A percentile compares a stretch with the other conserved stretches of the same genome.
Conservation (phyloP, 2,113 vertebrate genomes). For the Ptilonorhynchus violaceus region DNA sequence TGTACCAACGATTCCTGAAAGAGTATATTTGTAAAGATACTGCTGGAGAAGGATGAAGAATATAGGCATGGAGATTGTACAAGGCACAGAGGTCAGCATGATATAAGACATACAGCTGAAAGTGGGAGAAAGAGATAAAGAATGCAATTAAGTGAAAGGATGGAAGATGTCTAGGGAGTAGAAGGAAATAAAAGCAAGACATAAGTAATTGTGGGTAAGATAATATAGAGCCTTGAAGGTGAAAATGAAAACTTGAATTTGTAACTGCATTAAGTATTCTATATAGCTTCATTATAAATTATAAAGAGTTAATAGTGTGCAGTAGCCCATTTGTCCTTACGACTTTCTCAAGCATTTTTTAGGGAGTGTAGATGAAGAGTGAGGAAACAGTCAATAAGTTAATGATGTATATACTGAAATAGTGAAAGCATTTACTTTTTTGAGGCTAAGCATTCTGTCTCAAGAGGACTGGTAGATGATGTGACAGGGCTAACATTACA, state of each 20-base stretch:
- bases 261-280: not conserved
- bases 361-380: conserved; percentile 5
- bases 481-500: conserved; percentile 5
- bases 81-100: conserved; percentile 12
- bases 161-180: conserved; percentile 37
- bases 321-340: not conserved
- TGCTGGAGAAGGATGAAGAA: not conserved
- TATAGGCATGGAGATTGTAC: not conserved
- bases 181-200: conserved; percentile 52
- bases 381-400: conserved; percentile 2
- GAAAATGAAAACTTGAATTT: conserved; percentile 47
- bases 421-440: conserved; percentile 17
- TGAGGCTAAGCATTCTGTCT: not conserved
- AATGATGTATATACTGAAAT: conserved; percentile 27
- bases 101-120: conserved; percentile 5
- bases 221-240: conserved; percentile 10
- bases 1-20: not conserved
- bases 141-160: conserved; percentile 45
- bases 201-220: conserved; percentile 10
- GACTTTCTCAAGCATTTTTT: not conserved
- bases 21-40: not conserved
- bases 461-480: not conserved
- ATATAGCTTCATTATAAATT: conserved; percentile 18
- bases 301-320: not conserved
- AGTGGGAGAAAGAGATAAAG: conserved; percentile 53